A percentile compares a stretch with the other conserved stretches of the same genome.
Evolutionary conservation across 2,797 vertebrate genomes (phyloP).

Genomic region (Lepus townsendii): DNA sequence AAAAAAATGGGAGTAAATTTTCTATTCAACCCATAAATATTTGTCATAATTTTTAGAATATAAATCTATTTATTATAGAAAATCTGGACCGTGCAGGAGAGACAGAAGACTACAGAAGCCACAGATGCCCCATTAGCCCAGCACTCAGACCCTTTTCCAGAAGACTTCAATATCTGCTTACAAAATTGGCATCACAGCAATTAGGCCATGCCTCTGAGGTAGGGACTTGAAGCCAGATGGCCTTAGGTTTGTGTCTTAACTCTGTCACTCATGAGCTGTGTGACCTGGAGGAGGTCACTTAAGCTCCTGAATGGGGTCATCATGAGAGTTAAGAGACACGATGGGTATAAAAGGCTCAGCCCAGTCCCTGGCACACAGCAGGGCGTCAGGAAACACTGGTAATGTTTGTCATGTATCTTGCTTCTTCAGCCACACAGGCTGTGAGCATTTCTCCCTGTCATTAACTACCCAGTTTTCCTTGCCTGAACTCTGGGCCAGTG

Average conservation of each 20-base stretch:
- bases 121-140: background rate
- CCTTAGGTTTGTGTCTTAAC: background rate
- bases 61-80: constrained; percentile 27
- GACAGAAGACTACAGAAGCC: background rate
- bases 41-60: constrained; percentile 17
- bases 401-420: background rate
- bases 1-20: background rate
- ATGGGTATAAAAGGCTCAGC: background rate
- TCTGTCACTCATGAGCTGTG: background rate
- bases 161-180: background rate
- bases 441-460: background rate
- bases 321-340: background rate
- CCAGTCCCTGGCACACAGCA: background rate
- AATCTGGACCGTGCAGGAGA: constrained; percentile 13
- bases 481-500: background rate
- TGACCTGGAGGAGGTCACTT: background rate
- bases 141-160: background rate
- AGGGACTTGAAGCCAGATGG: background rate
- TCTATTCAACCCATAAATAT: background rate
- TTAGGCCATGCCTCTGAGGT: background rate
- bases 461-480: background rate
- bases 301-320: background rate
- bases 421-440: background rate
- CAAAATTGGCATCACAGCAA: background rate
- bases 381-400: background rate